Evolutionary conservation across 2,797 vertebrate genomes (phyloP), one percentile per base, ranked within the genome.

Genomic region (Sardinella longiceps): DNA sequence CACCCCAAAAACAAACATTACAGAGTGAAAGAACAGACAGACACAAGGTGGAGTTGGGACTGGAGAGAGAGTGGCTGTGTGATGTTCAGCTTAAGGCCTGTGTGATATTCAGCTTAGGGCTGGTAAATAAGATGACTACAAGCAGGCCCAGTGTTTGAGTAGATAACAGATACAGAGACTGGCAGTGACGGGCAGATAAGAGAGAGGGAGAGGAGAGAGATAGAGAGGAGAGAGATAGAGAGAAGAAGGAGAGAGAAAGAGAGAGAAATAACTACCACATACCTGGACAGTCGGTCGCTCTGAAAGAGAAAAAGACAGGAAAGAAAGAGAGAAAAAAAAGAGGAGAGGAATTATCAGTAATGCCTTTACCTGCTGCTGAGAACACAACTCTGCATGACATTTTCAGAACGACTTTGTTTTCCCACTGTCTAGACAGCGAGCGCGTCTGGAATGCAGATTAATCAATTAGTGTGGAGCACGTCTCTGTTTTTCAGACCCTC

Each of bases 201-300:
- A n/a, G 70, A 0, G 30, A 37, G 28, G 37, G 11, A 74, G 33
- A 23, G 33, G 33, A 18, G 14, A 20, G 10, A 70, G 2, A 70
- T 11, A 15, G 30, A 70, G n/a, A 70, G 66, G 2, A 28, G 60
- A 5, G 80, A 43, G 28, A 66, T 80, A 66, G 25, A 66, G 1
- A 66, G 60, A 66, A 11, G 30, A 15, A 56, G 25, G 5, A 80
- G 53, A 43, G 43, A 39, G 1, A 37, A 4, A 28, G 14, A 56
- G 10, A 5, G 1, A 60, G 5, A 82, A 51, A 56, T 1, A 25
- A 81, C 39, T 14, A 33, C 87, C 85, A 95, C 96, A 77, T 97
- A 98, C 98, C 97, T 97, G 90, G 96, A 96, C 93, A 97, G 92
- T 90, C 96, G 95, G 91, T 99, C 98, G 86, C 95, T 96, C 97